phyloP scores from a whole-genome alignment of 2,888 invertebrate genomes.

The Cheilosia soror region DNA sequence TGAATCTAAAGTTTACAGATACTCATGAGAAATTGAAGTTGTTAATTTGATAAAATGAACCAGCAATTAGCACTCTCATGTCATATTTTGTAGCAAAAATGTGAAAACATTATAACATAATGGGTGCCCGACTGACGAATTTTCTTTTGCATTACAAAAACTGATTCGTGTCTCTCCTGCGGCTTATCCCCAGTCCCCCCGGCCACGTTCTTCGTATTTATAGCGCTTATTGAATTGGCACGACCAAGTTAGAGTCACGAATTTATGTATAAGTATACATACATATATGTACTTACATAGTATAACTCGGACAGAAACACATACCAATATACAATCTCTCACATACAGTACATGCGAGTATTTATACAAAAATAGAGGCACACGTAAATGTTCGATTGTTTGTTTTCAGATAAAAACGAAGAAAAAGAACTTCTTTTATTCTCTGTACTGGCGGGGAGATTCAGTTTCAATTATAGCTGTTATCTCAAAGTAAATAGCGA shows the following conservation, averaged over 20 bases:
- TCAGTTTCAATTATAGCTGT: constrained; percentile 65
- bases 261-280: constrained; percentile 26
- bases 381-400: constrained; percentile 64
- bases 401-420: constrained; percentile 59
- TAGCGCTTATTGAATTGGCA: constrained; percentile 72
- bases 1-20: constrained; percentile 63
- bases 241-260: constrained; percentile 65
- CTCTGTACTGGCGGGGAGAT: constrained; percentile 29
- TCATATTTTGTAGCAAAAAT: constrained; percentile 75
- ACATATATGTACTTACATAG: not conserved
- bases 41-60: constrained; percentile 76
- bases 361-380: constrained; percentile 4
- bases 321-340: constrained; percentile 1
- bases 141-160: constrained; percentile 42
- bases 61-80: constrained; percentile 73
- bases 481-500: constrained; percentile 65
- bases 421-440: constrained; percentile 60
- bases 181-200: constrained; percentile 22
- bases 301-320: constrained; percentile 21
- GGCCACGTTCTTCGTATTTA: constrained; percentile 30
- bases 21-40: constrained; percentile 63
- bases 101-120: constrained; percentile 68
- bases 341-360: not conserved
- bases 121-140: constrained; percentile 53
- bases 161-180: constrained; percentile 31